These are phyloP conservation scores for Sminthopsis crassicaudata DNA, from an alignment of 2,113 vertebrate genomes.

Conservation along the genomic window DNA sequence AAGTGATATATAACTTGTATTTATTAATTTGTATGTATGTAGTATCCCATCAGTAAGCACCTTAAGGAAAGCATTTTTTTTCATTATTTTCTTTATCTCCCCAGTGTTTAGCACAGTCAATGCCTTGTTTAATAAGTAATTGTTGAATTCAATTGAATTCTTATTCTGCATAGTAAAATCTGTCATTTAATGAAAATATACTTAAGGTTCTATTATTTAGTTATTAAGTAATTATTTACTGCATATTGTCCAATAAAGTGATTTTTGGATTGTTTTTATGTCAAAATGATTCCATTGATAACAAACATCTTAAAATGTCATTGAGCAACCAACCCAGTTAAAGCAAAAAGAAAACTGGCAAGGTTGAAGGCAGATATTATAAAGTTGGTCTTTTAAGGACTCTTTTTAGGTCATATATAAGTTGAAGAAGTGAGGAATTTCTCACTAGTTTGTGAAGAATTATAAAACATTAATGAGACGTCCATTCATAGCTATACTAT, in stretches of 20 bases:
- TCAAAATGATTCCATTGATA: constrained; percentile 39
- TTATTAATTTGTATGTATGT: not conserved
- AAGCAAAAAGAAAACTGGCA: not conserved
- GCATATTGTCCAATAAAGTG: constrained; percentile 3
- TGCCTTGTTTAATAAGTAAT: not conserved
- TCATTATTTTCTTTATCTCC: not conserved
- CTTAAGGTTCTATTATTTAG: constrained; percentile 25
- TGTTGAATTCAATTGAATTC: not conserved
- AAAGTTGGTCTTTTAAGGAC: not conserved
- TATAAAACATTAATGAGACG: not conserved
- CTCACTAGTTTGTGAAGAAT: not conserved
- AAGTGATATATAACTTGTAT: not conserved
- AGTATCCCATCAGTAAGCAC: not conserved
- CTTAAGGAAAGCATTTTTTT: not conserved
- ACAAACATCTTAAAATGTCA: constrained; percentile 1
- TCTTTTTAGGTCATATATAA: not conserved
- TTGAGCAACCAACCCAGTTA: constrained; percentile 44
- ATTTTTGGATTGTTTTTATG: constrained; percentile 1
- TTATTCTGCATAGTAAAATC: constrained; percentile 1
- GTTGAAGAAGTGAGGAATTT: not conserved
- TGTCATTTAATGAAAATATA: constrained; percentile 5
- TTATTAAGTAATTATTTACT: constrained; percentile 38
- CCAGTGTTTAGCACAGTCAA: not conserved
- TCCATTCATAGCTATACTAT: not conserved
- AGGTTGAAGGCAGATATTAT: not conserved